phyloP scores from a whole-genome alignment of 37 sponge, comb jelly and placozoan species.

The Chondrosia reniformis region DNA sequence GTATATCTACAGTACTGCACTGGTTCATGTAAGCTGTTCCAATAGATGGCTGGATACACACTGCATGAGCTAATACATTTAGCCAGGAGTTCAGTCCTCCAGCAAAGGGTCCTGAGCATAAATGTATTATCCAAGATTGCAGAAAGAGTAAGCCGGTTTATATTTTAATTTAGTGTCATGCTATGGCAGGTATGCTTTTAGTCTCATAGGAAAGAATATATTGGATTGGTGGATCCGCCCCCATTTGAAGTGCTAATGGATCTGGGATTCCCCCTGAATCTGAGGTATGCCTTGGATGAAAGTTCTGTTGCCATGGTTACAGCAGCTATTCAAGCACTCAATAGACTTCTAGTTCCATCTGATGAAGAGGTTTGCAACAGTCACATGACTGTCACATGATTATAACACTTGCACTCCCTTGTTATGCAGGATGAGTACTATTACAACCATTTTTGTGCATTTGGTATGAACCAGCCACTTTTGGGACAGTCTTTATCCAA shows the following conservation, averaged over 20 bases:
- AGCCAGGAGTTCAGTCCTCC: slow-evolving; percentile 64
- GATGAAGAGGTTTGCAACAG: slow-evolving; percentile 76
- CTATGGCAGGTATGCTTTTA: background rate
- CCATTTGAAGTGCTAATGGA: slow-evolving; percentile 31
- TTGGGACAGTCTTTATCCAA: no score
- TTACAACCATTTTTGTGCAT: no score
- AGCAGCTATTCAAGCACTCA: slow-evolving; percentile 44
- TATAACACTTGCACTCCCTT: no score
- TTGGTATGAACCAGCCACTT: no score
- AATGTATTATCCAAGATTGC: slow-evolving; percentile 46
- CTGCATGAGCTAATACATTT: slow-evolving; percentile 67
- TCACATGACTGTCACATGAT: slow-evolving; percentile 1
- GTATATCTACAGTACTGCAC: background rate
- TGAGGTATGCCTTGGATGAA: slow-evolving; percentile 78
- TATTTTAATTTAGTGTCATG: background rate
- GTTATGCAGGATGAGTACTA: no score
- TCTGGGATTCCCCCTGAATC: slow-evolving; percentile 59
- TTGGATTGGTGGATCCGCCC: slow-evolving; percentile 27
- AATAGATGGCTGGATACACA: slow-evolving; percentile 68
- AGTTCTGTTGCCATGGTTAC: slow-evolving; percentile 24
- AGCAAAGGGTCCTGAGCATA: slow-evolving; percentile 73
- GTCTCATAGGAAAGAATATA: slow-evolving; percentile 33
- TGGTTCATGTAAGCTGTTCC: background rate
- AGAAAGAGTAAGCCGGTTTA: slow-evolving; percentile 26
- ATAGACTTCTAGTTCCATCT: slow-evolving; percentile 46